A percentile compares a stretch with the other conserved stretches of the same genome.
Evolutionary conservation across 2,797 vertebrate species (phyloP).

Genomic region (Thaleichthys pacificus): DNA sequence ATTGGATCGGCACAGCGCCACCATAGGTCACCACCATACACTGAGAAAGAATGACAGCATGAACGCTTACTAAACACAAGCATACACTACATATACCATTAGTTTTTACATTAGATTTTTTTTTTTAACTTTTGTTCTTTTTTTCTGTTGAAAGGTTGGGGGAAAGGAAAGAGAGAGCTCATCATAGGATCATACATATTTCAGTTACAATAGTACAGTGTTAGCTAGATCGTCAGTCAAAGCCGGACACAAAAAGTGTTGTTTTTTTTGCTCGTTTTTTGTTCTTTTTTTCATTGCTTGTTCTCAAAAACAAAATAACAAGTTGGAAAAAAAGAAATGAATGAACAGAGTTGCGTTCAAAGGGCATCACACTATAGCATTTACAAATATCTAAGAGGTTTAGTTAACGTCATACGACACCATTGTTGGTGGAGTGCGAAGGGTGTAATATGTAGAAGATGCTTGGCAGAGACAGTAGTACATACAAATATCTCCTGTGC

Average conservation of each 20-base stretch:
- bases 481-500: constrained; percentile 77
- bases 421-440: constrained; percentile 65
- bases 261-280: constrained; percentile 48
- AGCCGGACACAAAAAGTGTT: constrained; percentile 82
- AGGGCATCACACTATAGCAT: constrained; percentile 86
- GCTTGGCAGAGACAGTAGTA: constrained; percentile 74
- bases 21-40: constrained; percentile 85
- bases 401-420: constrained; percentile 75
- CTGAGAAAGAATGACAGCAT: constrained; percentile 87
- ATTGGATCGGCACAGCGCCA: constrained; percentile 80
- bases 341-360: constrained; percentile 73
- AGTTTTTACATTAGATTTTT: constrained; percentile 51
- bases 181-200: constrained; percentile 93
- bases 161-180: constrained; percentile 78
- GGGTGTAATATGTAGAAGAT: constrained; percentile 70
- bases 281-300: constrained; percentile 62
- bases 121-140: constrained; percentile 50
- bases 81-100: constrained; percentile 92
- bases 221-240: constrained; percentile 89
- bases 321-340: constrained; percentile 61
- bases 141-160: constrained; percentile 56
- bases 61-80: constrained; percentile 98
- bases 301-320: constrained; percentile 77
- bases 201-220: constrained; percentile 93
- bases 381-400: constrained; percentile 88